Percentiles rank a stretch among this genome's conserved stretches.
Conservation (phyloP, 2,113 vertebrate species). For the Spilogale gracilis region DNA sequence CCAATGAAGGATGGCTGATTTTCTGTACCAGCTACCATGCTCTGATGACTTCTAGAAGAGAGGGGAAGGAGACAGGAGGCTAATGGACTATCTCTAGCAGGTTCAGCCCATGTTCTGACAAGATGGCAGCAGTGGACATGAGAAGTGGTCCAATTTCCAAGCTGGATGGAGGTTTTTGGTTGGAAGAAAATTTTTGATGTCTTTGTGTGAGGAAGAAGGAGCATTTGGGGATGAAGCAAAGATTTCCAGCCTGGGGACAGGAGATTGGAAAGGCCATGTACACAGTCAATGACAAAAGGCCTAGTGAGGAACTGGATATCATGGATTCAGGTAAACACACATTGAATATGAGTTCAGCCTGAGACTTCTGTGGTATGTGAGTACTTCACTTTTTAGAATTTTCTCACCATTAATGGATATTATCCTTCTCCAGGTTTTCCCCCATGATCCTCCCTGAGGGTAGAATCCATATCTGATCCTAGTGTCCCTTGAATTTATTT, state of each 20-base stretch:
- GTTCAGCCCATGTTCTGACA: not conserved
- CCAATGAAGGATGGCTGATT: not conserved
- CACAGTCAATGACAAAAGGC: not conserved
- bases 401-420: not conserved
- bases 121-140: not conserved
- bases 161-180: not conserved
- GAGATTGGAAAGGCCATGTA: not conserved
- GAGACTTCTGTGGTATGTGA: not conserved
- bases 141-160: not conserved
- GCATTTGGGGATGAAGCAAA: not conserved
- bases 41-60: not conserved
- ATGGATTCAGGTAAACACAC: not conserved
- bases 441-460: rapidly evolving
- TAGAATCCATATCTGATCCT: not conserved
- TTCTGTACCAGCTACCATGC: not conserved
- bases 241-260: not conserved
- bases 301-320: not conserved
- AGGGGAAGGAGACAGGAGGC: not conserved
- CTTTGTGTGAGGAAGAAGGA: not conserved
- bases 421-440: not conserved
- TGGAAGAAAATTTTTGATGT: not conserved
- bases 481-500: not conserved
- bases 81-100: too few species aligned
- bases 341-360: not conserved
- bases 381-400: not conserved